Evolutionary conservation across 1,140 invertebrate species (phyloP).

Genomic region (Drosophila paulistorum): DNA sequence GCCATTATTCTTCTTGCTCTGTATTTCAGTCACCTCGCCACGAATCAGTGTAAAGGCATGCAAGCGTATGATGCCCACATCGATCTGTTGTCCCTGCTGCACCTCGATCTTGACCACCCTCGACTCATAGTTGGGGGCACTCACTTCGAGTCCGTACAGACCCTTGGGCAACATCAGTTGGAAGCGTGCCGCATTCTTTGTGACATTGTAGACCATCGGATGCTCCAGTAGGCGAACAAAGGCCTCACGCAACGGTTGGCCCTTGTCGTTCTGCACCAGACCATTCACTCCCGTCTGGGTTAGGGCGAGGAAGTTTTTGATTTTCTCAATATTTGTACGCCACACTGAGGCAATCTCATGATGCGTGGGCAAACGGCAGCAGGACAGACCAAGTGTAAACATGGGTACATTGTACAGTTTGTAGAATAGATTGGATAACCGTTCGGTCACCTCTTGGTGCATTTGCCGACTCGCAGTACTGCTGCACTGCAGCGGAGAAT

Average conservation of each 20-base stretch:
- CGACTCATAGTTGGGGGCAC: conserved; percentile 85
- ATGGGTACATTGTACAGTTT: conserved; percentile 85
- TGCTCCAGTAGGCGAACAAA: conserved; percentile 86
- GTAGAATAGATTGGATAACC: conserved; percentile 85
- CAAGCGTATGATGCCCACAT: conserved; percentile 59
- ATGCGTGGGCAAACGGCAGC: conserved; percentile 90
- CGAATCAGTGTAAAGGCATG: conserved; percentile 53
- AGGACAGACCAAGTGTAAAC: conserved; percentile 86
- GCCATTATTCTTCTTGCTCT: conserved; percentile 1
- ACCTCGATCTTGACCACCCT: conserved; percentile 83
- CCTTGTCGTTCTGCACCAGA: conserved; percentile 86
- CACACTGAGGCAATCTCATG: conserved; percentile 88
- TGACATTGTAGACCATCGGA: conserved; percentile 85
- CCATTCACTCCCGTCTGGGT: conserved; percentile 88
- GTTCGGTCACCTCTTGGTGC: conserved; percentile 60
- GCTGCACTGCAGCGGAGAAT: conserved; percentile 67
- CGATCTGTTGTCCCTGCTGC: conserved; percentile 50
- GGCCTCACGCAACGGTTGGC: conserved; percentile 88
- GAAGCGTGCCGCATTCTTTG: conserved; percentile 87
- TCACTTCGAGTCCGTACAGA: conserved; percentile 85
- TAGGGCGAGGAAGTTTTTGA: conserved; percentile 86
- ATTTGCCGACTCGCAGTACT: conserved; percentile 52
- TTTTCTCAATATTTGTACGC: conserved; percentile 88
- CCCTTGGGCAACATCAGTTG: conserved; percentile 88
- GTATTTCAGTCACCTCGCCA: conserved; percentile 64